Evolutionary conservation across 1,140 invertebrate species (phyloP).

Genomic region (Araneus ventricosus): DNA sequence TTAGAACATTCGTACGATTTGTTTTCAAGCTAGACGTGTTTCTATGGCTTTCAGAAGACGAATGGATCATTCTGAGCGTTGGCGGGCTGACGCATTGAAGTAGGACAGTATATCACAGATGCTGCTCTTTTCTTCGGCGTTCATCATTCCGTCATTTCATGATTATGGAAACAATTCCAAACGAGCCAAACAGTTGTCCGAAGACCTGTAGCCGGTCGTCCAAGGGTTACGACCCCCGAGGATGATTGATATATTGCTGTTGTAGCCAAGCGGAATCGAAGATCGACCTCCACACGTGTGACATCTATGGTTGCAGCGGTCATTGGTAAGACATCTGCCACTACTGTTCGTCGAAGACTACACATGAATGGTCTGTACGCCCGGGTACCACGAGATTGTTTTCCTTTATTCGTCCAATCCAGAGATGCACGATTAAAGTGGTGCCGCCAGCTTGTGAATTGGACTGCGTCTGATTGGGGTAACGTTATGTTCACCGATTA

Average conservation of each 20-base stretch:
- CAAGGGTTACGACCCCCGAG: too few relatives aligned
- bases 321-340: slow-evolving; percentile 22
- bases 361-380: background rate
- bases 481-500: slow-evolving; percentile 34
- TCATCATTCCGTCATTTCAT: slow-evolving; percentile 5
- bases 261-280: slow-evolving; percentile 1
- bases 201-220: too few relatives aligned
- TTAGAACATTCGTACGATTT: too few relatives aligned
- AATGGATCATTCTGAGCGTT: slow-evolving; percentile 20
- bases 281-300: background rate
- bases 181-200: background rate
- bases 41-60: background rate
- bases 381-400: background rate
- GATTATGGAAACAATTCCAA: background rate
- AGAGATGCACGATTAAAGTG: slow-evolving; percentile 29
- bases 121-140: background rate
- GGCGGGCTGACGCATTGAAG: background rate
- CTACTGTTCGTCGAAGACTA: background rate
- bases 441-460: background rate
- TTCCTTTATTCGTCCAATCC: background rate
- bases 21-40: too few relatives aligned
- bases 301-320: slow-evolving; percentile 1
- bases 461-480: slow-evolving; percentile 11
- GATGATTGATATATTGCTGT: background rate
- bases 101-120: background rate